phyloP scores from a whole-genome alignment of 2,113 vertebrate species.

The Indicator maculatus region DNA sequence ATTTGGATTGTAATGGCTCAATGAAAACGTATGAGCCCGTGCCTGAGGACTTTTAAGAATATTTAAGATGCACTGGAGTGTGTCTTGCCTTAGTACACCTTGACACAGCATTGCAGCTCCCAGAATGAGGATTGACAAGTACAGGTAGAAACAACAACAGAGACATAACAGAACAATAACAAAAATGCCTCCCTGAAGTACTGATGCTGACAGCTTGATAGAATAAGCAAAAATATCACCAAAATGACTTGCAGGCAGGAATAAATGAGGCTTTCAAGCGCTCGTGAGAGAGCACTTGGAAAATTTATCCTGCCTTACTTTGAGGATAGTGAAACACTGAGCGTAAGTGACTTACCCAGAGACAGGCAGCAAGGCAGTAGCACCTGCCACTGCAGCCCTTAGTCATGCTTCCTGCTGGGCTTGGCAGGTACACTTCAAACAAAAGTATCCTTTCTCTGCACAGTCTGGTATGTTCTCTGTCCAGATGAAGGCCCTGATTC shows the following conservation, averaged over 20 bases:
- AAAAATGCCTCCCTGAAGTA: constrained; percentile 51
- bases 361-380: not conserved
- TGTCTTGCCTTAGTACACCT: constrained; percentile 52
- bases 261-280: constrained; percentile 29
- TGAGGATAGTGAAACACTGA: not conserved
- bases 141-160: constrained; percentile 30
- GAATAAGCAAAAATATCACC: constrained; percentile 49
- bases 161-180: constrained; percentile 47
- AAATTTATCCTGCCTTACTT: not conserved
- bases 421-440: rapidly evolving
- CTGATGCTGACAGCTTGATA: constrained; percentile 38
- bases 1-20: constrained; percentile 64
- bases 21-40: constrained; percentile 46
- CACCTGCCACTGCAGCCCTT: not conserved
- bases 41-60: constrained; percentile 35
- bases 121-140: constrained; percentile 28
- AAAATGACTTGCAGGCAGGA: constrained; percentile 21
- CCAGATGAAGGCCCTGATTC: not conserved
- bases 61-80: constrained; percentile 55
- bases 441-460: not conserved
- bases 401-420: not conserved
- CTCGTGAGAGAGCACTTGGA: rapidly evolving
- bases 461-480: not conserved
- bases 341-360: not conserved
- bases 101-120: constrained; percentile 7